A percentile compares a stretch with the other conserved stretches of the same genome.
Evolutionary conservation across 2,888 invertebrate genomes (phyloP).

Genomic region (Heteromurus nitidus): DNA sequence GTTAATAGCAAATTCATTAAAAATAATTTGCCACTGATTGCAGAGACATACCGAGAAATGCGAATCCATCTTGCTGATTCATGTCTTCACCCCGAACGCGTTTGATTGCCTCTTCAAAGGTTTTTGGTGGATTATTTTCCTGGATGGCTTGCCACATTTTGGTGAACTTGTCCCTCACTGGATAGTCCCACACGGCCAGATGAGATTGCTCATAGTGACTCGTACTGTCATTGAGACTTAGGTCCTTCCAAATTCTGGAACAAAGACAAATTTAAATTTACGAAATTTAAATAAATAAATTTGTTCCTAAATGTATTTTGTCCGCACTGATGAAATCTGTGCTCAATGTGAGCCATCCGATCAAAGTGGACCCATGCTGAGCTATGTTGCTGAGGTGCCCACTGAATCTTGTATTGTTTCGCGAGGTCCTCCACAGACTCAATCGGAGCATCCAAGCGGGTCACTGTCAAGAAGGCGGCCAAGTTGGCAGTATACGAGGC

Average conservation of each 20-base stretch:
- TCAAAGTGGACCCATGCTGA: constrained; percentile 95
- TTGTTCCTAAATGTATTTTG: no score
- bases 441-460: constrained; percentile 92
- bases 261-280: no score
- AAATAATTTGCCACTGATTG: no score
- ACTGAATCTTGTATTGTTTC: constrained; percentile 96
- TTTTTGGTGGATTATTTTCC: constrained; percentile 86
- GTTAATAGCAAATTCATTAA: no score
- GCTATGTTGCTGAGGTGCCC: constrained; percentile 92
- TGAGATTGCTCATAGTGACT: constrained; percentile 92
- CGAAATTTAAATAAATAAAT: no score
- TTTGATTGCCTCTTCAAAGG: constrained; percentile 86
- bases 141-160: constrained; percentile 99
- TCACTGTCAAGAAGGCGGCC: constrained; percentile 97
- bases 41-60: constrained; percentile 90
- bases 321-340: constrained; percentile 94
- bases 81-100: constrained; percentile 80
- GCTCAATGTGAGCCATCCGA: constrained; percentile 96
- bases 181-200: constrained; percentile 99
- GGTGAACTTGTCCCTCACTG: constrained; percentile 97
- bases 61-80: constrained; percentile 89
- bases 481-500: constrained; percentile 99
- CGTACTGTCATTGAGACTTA: constrained; percentile 95
- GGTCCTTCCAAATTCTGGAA: constrained; percentile 99
- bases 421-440: constrained; percentile 95